phyloP scores from a whole-genome alignment of 2,113 vertebrate species.

The Chloebia gouldiae region DNA sequence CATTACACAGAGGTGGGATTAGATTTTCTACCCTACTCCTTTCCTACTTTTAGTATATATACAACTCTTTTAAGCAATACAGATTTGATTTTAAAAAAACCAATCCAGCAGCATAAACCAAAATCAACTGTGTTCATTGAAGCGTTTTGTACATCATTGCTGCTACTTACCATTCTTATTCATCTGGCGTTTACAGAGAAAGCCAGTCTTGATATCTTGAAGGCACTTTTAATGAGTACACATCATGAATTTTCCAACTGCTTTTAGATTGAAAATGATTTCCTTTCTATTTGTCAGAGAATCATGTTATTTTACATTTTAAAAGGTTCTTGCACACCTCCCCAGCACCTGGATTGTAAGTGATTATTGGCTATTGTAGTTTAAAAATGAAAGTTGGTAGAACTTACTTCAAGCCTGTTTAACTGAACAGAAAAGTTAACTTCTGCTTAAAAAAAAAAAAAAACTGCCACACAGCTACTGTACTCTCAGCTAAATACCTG shows the following conservation, averaged over 20 bases:
- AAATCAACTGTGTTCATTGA: neutral
- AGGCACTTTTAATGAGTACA: slow-evolving; percentile 58
- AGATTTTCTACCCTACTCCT: neutral
- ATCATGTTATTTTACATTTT: slow-evolving; percentile 58
- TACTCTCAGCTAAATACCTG: neutral
- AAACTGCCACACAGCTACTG: neutral
- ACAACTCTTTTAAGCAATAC: neutral
- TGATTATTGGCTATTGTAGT: slow-evolving; percentile 47
- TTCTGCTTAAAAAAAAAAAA: neutral
- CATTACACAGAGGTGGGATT: neutral
- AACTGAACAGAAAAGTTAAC: slow-evolving; percentile 18
- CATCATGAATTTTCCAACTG: slow-evolving; percentile 44
- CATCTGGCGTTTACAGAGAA: slow-evolving; percentile 10
- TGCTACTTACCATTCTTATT: slow-evolving; percentile 29
- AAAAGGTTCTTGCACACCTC: slow-evolving; percentile 46
- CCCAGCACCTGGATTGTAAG: neutral
- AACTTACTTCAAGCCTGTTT: slow-evolving; percentile 4
- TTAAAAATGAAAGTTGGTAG: slow-evolving; percentile 14
- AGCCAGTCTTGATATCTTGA: slow-evolving; percentile 37
- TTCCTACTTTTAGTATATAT: neutral
- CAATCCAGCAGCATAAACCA: neutral
- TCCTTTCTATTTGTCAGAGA: slow-evolving; percentile 45
- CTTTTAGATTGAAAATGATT: slow-evolving; percentile 34
- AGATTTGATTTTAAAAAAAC: neutral
- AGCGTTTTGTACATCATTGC: slow-evolving; percentile 3